Base-by-base conservation (phyloP, 1,140 invertebrate species). In the Ips nitidus region DNA sequence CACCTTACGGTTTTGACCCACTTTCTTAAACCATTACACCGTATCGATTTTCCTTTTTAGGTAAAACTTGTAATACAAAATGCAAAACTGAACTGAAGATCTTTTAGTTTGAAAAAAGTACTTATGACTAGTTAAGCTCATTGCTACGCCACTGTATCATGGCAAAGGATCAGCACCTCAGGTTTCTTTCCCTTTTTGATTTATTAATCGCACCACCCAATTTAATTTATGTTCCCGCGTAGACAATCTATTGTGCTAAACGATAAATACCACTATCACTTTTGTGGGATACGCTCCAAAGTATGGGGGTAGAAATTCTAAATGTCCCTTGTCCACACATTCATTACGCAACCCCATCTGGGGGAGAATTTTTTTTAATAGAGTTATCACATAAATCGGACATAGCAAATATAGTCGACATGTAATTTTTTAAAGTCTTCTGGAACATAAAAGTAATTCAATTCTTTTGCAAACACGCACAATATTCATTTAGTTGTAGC, bases 101-200 rank as follows among this genome's bases (percentile, higher is more conserved):
- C 22, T 22, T 22, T 22, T 22, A 22, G 45, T 1, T 50, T 50
- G 6, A 50, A 61, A 61, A 37, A 61, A 61, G 41, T 61, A 22
- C 45, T 22, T 22, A 22, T 53, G 52, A 22, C 36, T 37, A 53
- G 22, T 53, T 53, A 22, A 22, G 22, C 22, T 0, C 22, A 22
- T 22, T 22, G 22, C 45, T 22, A 45, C 45, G 45, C 6, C 45
- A 50, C 45, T 50, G 45, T 50, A 8, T 50, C 45, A 22, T 50
- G 45, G 3, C 22, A 6, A 50, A 6, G 45, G 22, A 6, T 50
- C 45, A 50, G 45, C 45, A 50, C 45, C 22, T 22, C 45, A 50
- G 45, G 45, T 50, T 50, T 50, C 45, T 50, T 50, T 22, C 45
- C 45, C 45, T 50, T 50, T 50, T 50, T 50, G 45, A 50, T 50